phyloP scores from a whole-genome alignment of 2,113 vertebrate genomes.

The Osmerus mordax region DNA sequence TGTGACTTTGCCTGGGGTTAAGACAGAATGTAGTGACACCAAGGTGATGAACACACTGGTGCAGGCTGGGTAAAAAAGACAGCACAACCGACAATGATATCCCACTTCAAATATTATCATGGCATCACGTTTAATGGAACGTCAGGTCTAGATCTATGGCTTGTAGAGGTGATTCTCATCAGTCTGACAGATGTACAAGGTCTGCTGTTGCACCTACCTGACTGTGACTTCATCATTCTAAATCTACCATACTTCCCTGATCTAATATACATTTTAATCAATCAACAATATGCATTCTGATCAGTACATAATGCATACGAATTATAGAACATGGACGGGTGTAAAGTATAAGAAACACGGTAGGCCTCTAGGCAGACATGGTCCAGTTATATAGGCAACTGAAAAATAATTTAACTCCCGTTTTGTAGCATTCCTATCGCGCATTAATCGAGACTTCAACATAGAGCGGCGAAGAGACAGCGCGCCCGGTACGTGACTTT shows the following conservation, averaged over 20 bases:
- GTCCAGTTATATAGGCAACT: background rate
- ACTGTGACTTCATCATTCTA: slow-evolving; percentile 39
- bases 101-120: slow-evolving; percentile 43
- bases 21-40: slow-evolving; percentile 35
- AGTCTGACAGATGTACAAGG: slow-evolving; percentile 22
- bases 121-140: slow-evolving; percentile 35
- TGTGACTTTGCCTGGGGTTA: slow-evolving; percentile 33
- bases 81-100: slow-evolving; percentile 8
- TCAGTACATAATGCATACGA: slow-evolving; percentile 28
- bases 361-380: background rate
- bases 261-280: slow-evolving; percentile 44
- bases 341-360: background rate
- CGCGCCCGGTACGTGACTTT: slow-evolving; percentile 12
- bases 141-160: slow-evolving; percentile 11
- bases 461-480: background rate
- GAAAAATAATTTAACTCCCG: slow-evolving; percentile 23
- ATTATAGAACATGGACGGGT: slow-evolving; percentile 32
- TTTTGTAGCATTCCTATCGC: slow-evolving; percentile 11
- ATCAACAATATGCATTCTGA: slow-evolving; percentile 49
- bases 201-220: background rate
- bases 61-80: slow-evolving; percentile 24
- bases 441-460: slow-evolving; percentile 36
- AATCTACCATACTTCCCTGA: slow-evolving; percentile 28
- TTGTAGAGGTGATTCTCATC: slow-evolving; percentile 15
- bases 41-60: slow-evolving; percentile 17